Percentiles rank a stretch among this genome's conserved stretches.
Conservation (phyloP, 2,113 vertebrate species). For the Onychorhynchus coronatus region DNA sequence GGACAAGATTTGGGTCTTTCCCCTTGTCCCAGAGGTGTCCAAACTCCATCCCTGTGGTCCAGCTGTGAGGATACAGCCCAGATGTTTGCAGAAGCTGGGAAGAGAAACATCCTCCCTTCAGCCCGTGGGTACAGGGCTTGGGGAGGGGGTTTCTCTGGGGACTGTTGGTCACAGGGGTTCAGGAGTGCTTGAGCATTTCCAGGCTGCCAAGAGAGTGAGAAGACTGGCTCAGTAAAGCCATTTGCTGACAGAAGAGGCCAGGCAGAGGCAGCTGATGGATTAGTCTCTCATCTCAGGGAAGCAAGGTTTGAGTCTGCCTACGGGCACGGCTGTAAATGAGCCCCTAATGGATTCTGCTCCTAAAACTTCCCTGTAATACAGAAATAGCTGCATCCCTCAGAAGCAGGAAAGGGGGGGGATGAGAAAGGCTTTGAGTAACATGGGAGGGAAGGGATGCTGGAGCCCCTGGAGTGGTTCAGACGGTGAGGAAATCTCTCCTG, state of each 20-base stretch:
- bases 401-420: background rate
- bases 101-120: background rate
- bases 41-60: background rate
- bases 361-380: conserved; percentile 30
- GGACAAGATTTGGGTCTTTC: background rate
- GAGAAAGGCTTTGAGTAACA: background rate
- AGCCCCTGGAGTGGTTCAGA: background rate
- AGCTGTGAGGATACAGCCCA: background rate
- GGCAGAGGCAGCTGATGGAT: conserved; percentile 50
- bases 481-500: background rate
- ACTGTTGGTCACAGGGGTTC: background rate
- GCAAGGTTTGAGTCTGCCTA: conserved; percentile 15
- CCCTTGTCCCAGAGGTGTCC: background rate
- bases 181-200: background rate
- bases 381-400: conserved; percentile 39
- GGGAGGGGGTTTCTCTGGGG: background rate
- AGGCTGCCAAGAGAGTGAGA: background rate
- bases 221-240: background rate
- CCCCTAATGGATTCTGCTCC: conserved; percentile 59
- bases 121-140: fast-evolving
- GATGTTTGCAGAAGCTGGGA: background rate
- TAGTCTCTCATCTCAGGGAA: conserved; percentile 34
- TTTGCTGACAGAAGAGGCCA: conserved; percentile 1
- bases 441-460: background rate
- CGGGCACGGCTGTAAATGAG: conserved; percentile 54